These are phyloP conservation scores for Trypoxylon attenuatum DNA, from an alignment of 2,888 invertebrate genomes.

Conservation along the genomic window DNA sequence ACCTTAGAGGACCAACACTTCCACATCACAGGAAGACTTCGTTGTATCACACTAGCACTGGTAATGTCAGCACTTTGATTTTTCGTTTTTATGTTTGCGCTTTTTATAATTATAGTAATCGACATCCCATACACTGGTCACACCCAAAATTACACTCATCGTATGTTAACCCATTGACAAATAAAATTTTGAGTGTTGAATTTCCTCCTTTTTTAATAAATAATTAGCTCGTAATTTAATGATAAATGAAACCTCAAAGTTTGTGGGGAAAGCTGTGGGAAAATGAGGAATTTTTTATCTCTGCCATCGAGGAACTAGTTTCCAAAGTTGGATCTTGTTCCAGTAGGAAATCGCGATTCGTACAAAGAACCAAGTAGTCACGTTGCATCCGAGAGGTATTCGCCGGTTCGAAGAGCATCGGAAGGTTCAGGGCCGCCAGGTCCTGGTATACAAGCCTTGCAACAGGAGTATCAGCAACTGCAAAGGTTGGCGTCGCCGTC, in stretches of 20 bases:
- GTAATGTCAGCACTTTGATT: conserved; percentile 64
- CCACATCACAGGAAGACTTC: conserved; percentile 73
- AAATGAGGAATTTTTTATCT: no score
- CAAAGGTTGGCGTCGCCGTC: conserved; percentile 78
- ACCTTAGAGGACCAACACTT: conserved; percentile 68
- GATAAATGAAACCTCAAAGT: no score
- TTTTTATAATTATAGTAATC: no score
- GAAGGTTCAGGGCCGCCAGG: conserved; percentile 83
- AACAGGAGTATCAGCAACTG: conserved; percentile 87
- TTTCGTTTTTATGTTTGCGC: conserved; percentile 23
- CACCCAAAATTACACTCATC: no score
- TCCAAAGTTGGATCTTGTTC: no score
- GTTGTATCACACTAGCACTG: conserved; percentile 70
- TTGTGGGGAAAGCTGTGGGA: no score
- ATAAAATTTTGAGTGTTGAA: no score
- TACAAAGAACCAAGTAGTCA: conserved; percentile 78
- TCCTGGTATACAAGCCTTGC: conserved; percentile 80
- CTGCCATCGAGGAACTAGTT: no score
- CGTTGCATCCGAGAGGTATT: conserved; percentile 83
- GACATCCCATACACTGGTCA: no score
- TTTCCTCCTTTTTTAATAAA: no score
- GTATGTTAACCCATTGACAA: no score
- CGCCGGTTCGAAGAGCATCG: conserved; percentile 92
- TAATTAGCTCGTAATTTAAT: no score
- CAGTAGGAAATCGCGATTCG: conserved; percentile 76